These are phyloP conservation scores for Aspiorhynchus laticeps DNA, from an alignment of 2,113 vertebrate genomes.

Conservation along the genomic window DNA sequence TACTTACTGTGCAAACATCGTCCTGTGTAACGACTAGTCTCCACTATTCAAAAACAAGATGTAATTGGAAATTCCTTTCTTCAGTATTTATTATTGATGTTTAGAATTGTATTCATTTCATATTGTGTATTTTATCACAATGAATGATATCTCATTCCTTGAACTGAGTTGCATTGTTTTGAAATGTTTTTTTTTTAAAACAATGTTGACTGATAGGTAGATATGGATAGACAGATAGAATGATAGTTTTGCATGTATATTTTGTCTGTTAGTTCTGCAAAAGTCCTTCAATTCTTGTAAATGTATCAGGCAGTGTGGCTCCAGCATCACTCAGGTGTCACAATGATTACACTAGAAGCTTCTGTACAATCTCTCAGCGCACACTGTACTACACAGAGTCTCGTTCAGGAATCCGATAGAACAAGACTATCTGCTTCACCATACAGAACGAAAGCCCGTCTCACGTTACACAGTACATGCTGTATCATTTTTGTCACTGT, in stretches of 20 bases:
- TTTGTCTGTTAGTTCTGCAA: neutral
- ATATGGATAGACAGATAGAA: neutral
- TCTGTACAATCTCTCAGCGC: neutral
- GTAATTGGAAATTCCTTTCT: too few relatives aligned
- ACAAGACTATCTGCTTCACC: slow-evolving; percentile 9
- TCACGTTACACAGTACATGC: neutral
- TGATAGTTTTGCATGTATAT: neutral
- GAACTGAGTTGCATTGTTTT: too few relatives aligned
- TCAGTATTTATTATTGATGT: too few relatives aligned
- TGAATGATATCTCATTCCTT: too few relatives aligned
- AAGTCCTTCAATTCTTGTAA: neutral
- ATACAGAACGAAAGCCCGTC: neutral
- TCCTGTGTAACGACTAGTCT: too few relatives aligned
- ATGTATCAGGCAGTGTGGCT: neutral
- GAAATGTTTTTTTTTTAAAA: too few relatives aligned
- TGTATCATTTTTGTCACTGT: neutral
- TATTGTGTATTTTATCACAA: too few relatives aligned
- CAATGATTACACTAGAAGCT: slow-evolving; percentile 17
- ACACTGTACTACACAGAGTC: neutral
- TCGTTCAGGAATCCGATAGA: slow-evolving; percentile 3
- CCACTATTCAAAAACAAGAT: too few relatives aligned
- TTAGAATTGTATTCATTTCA: too few relatives aligned
- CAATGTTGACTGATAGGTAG: too few relatives aligned
- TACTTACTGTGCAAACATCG: too few relatives aligned
- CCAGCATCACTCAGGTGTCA: neutral